Evolutionary conservation across 2,888 invertebrate genomes (phyloP).

Genomic region (Aphodius granarius): DNA sequence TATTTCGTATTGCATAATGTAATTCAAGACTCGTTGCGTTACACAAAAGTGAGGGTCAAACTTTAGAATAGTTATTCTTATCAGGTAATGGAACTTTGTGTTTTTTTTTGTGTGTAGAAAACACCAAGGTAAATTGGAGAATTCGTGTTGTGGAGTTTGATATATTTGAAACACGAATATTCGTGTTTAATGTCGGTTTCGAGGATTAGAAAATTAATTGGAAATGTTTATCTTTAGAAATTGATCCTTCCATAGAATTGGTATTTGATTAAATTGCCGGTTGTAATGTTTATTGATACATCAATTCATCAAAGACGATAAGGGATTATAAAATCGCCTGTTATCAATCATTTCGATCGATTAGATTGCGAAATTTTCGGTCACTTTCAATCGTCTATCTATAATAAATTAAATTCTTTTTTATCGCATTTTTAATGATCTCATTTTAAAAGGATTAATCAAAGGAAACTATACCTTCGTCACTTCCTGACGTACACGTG

Average conservation of each 20-base stretch:
- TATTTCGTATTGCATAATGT: neutral
- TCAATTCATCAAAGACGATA: neutral
- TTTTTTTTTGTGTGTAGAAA: neutral
- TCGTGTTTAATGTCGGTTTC: neutral
- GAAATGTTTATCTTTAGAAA: neutral
- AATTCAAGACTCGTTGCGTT: neutral
- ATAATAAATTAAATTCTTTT: no score
- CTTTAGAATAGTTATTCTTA: neutral
- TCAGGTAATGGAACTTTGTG: neutral
- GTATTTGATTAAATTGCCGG: neutral
- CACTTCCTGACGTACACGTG: neutral
- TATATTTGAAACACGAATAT: neutral
- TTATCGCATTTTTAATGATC: neutral
- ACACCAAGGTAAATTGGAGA: neutral
- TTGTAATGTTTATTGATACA: neutral
- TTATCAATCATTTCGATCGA: neutral
- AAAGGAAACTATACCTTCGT: neutral
- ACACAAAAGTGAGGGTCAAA: neutral
- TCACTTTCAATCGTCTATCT: neutral
- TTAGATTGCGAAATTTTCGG: neutral
- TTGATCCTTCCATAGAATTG: neutral
- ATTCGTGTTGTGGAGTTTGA: no score
- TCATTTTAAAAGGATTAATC: neutral
- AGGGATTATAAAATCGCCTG: neutral
- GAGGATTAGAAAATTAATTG: neutral